Base-by-base conservation (phyloP, 2,888 invertebrate genomes). In the Schrankia costaestrigalis region DNA sequence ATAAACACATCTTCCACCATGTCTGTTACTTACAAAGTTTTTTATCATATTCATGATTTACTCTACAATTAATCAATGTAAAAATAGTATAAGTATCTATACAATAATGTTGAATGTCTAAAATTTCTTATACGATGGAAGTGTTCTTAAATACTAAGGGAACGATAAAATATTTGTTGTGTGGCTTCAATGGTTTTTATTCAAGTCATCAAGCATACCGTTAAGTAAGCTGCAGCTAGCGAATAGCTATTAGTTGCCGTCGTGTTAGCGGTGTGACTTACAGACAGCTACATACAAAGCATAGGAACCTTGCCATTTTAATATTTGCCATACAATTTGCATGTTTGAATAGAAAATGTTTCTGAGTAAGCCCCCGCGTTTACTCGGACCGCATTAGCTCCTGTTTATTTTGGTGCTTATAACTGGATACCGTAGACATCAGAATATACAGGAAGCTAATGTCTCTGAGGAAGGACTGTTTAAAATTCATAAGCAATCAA, bases 281-380 rank as follows among this genome's bases (percentile, higher is more conserved):
- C n/a, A n/a, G n/a, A 64, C 61, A 54, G 63, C 56, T 59, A 68
- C 70, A 70, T 63, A 71, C 77, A 71, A 76, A 74, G 70, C 62
- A 53, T 47, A 66, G 63, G 69, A 75, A 75, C 63, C 49, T 58
- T 50, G 66, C 66, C 59, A 63, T 71, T 71, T 71, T 71, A 69
- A 71, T 86, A 76, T 86, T 86, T 86, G 73, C 63, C 66, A 70
- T 68, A 76, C 83, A 82, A 86, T 85, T 79, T 82, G 71, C 76
- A 59, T 78, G 70, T 84, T 84, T 83, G 71, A 53, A 70, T 75
- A 82, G 85, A 79, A 82, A 74, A 71, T 60, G 74, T 73, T 84
- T 77, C 70, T 73, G 68, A 67, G 71, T 65, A 72, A 69, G 60
- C 52, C 51, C 55, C 59, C 55, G 66, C 63, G 68, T 71, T 72